Evolutionary conservation across 2,888 invertebrate species (phyloP), one percentile per base, ranked within the genome.

Genomic region (Ophion costatus): DNA sequence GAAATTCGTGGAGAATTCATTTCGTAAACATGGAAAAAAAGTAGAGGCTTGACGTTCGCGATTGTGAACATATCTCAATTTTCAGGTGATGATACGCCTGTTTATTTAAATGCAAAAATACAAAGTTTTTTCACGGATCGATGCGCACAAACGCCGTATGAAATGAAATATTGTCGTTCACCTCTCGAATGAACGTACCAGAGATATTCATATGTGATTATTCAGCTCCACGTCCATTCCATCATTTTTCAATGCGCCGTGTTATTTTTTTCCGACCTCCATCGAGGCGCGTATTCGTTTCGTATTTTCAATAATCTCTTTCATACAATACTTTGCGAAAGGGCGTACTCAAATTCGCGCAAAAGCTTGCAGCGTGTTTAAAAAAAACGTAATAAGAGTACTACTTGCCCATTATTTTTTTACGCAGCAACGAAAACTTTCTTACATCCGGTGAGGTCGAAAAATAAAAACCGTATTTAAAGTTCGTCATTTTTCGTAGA

Each of bases 401-500:
- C 14, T 14, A 45, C 9, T 6, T 38, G 38, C 38, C 9, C 38
- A 7, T 7, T 38, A 17, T 51, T 51, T 51, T 51, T 51, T 4
- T 17, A 14, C 5, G 17, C 51, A 17, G 5, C 14, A 51, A 14
- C 2, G 11, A 14, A 51, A 17, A 51, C 11, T 14, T 51, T 51
- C 4, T 51, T 51, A 17, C 51, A 51, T 17, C 11, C 51, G 14
- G 51, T 4, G 5, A 14, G n/a, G 2, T 24, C 38, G 4, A 51
- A 42, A 57, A 69, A 56, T 17, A 78, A 71, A 74, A 69, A n/a
- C 17, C 11, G 57, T 29, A 70, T 71, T 79, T 56, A 71, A 71
- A 79, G 71, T 71, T 20, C 61, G 33, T 64, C 17, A 45, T 71
- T 33, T 38, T 63, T 63, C 56, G 22, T 63, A 63, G 10, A 63